A percentile compares a stretch with the other conserved stretches of the same genome.
phyloP scores from a whole-genome alignment of 2,113 vertebrate species.

The Hipposideros armiger region DNA sequence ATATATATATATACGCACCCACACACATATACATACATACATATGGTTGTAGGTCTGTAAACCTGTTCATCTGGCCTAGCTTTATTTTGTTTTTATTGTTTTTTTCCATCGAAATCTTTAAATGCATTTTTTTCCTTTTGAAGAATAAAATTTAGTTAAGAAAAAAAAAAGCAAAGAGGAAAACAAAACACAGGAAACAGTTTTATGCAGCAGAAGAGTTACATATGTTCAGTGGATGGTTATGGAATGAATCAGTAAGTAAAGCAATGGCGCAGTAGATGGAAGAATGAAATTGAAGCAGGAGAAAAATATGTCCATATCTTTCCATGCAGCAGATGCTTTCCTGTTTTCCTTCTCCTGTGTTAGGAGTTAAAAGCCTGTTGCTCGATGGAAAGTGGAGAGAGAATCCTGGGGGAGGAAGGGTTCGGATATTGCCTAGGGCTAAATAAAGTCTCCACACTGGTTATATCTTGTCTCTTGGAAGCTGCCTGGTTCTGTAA shows the following conservation, averaged over 20 bases:
- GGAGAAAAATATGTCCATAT: neutral
- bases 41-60: too few species aligned
- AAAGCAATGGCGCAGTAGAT: neutral
- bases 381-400: neutral
- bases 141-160: neutral
- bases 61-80: neutral
- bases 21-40: too few species aligned
- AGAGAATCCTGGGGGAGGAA: neutral
- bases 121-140: neutral
- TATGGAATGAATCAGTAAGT: neutral
- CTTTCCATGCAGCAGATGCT: neutral
- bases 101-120: neutral
- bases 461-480: neutral
- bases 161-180: neutral
- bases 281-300: neutral
- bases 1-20: too few species aligned
- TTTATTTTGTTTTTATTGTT: neutral
- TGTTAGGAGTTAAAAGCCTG: neutral
- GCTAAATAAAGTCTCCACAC: neutral
- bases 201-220: neutral
- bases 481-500: neutral
- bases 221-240: fast-evolving
- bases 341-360: neutral
- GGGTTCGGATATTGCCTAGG: neutral
- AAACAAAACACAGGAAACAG: neutral